Evolutionary conservation across 2,888 invertebrate genomes (phyloP).

Genomic region (Anodontia alba): DNA sequence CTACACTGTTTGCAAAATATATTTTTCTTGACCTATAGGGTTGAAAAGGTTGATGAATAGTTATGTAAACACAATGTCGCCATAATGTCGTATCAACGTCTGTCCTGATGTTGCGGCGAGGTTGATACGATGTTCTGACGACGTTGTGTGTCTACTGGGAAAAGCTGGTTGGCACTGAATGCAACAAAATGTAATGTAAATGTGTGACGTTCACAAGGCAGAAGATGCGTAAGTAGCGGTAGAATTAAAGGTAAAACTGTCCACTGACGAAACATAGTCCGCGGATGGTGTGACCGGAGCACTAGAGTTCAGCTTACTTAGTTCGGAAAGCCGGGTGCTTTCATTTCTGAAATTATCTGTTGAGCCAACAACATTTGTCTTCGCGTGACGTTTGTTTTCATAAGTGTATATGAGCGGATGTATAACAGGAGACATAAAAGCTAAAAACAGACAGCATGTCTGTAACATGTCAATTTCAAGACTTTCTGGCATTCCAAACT

Average conservation of each 20-base stretch:
- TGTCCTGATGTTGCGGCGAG: too few relatives aligned
- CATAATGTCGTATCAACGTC: too few relatives aligned
- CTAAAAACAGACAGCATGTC: constrained; percentile 40
- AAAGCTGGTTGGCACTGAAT: too few relatives aligned
- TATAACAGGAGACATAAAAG: constrained; percentile 48
- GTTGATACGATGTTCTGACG: too few relatives aligned
- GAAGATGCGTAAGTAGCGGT: background rate
- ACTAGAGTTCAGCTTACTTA: background rate
- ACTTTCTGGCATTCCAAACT: constrained; percentile 34
- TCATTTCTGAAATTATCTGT: background rate
- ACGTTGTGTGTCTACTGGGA: too few relatives aligned
- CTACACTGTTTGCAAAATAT: too few relatives aligned
- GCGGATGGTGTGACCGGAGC: background rate
- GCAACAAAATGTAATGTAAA: too few relatives aligned
- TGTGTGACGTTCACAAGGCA: too few relatives aligned
- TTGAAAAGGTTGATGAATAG: too few relatives aligned
- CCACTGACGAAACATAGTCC: background rate
- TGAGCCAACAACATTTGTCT: background rate
- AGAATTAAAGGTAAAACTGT: constrained; percentile 6
- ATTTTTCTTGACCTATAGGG: too few relatives aligned
- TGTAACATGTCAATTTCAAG: constrained; percentile 46
- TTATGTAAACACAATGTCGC: too few relatives aligned
- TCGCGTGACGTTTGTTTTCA: constrained; percentile 13
- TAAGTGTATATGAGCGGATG: constrained; percentile 55
- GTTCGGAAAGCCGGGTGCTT: background rate